Base-by-base conservation (phyloP, 1,140 invertebrate genomes). In the Hypsibius dujardini region DNA sequence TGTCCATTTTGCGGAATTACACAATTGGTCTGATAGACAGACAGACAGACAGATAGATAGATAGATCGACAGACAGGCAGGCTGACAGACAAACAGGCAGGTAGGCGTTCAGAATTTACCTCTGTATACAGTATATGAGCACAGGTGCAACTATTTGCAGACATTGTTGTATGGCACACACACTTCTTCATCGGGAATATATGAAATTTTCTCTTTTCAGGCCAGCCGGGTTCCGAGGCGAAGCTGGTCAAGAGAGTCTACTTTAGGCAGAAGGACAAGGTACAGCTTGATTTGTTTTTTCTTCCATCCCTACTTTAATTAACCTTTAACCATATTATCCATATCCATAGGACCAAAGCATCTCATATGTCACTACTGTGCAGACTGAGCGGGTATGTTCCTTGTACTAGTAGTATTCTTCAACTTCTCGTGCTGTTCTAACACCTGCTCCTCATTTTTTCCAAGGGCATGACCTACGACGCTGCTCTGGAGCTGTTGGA, bases 211-310 rank as follows among this genome's bases (percentile, higher is more conserved):
- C n/a, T n/a, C n/a, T 7, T 56, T 80, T 59, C 75, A 82, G 71
- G 82, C 83, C 14, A 84, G 83, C 72, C 74, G 42, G 67, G 67
- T 28, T 7, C 7, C 15, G 42, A 45, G 15, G 67, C 47, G 67
- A 42, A 15, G 28, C 70, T 70, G 12, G 28, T 45, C 3, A 70
- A 70, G 67, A 12, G 70, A 15, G 3, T 59, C 12, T 7, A 12
- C 67, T 70, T 15, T 42, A 70, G 3, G 40, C 12, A 47, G 70
- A 70, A 59, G 28, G 47, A 50, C 28, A 28, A 12, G 40, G 40
- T 15, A 70, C 12, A 12, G 7, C 7, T 7, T 28, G 28, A 69
- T 7, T 12, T 28, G 7, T 69, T 59, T 28, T 28, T 28, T 28
- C 28, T 28, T 28, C 28, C 28, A 28, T 28, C 28, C 28, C 28